phyloP scores from a whole-genome alignment of 2,113 vertebrate species.

The Rhegmatorhina hoffmannsi region DNA sequence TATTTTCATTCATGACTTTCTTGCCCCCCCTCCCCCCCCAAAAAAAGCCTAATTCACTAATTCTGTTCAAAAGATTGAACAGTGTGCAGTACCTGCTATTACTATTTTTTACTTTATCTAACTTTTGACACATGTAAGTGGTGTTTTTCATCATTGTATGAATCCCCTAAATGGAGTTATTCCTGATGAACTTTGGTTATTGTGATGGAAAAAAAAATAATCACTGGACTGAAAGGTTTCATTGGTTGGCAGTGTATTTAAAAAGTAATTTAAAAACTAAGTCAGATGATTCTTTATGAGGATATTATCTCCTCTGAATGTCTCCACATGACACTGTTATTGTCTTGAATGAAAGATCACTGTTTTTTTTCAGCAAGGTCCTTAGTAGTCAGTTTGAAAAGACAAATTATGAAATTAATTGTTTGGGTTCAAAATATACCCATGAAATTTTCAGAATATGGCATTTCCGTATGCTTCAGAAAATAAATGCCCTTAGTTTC shows the following conservation, averaged over 20 bases:
- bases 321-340: background rate
- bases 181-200: background rate
- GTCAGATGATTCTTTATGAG: background rate
- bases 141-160: background rate
- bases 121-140: background rate
- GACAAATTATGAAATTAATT: background rate
- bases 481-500: slow-evolving; percentile 15
- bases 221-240: background rate
- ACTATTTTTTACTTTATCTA: background rate
- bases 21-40: no score
- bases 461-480: background rate
- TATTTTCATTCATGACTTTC: background rate
- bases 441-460: background rate
- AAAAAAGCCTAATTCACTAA: background rate
- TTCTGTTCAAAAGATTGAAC: background rate
- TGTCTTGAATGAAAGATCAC: background rate
- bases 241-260: background rate
- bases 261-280: background rate
- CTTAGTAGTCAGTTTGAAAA: background rate
- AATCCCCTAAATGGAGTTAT: background rate
- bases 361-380: background rate
- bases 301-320: background rate
- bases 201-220: background rate
- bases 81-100: rapidly evolving
- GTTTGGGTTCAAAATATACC: background rate